Percentiles rank a stretch among this genome's conserved stretches.
phyloP scores from a whole-genome alignment of 2,113 vertebrate genomes.

The Pheucticus melanocephalus region DNA sequence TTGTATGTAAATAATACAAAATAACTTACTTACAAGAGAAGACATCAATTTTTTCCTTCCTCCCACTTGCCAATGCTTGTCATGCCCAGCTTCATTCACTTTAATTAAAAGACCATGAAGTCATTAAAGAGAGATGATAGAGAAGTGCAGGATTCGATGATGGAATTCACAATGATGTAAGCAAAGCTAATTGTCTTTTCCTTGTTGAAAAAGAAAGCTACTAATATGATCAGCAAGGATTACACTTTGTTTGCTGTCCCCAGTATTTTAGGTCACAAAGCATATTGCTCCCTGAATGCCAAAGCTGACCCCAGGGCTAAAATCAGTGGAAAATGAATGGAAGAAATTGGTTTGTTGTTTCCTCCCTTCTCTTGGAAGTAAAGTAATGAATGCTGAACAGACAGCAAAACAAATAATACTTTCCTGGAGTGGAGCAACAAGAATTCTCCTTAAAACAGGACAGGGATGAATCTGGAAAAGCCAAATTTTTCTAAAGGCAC shows the following conservation, averaged over 20 bases:
- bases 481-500: neutral
- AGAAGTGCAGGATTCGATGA: neutral
- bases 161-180: neutral
- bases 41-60: neutral
- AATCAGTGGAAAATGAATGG: neutral
- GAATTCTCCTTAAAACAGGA: neutral
- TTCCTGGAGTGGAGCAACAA: neutral
- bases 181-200: neutral
- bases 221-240: neutral
- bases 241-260: neutral
- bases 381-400: neutral
- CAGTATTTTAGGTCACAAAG: neutral
- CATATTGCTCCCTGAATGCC: neutral
- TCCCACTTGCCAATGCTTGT: neutral
- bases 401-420: neutral
- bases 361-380: neutral
- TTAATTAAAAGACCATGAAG: neutral
- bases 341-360: neutral
- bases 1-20: neutral
- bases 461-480: neutral
- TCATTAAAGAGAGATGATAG: neutral
- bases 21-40: neutral
- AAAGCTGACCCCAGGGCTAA: neutral
- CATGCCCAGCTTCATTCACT: neutral
- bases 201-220: neutral